A percentile compares a stretch with the other conserved stretches of the same genome.
phyloP scores from a whole-genome alignment of 2,113 vertebrate species.

The Myrmophylax atrothorax region DNA sequence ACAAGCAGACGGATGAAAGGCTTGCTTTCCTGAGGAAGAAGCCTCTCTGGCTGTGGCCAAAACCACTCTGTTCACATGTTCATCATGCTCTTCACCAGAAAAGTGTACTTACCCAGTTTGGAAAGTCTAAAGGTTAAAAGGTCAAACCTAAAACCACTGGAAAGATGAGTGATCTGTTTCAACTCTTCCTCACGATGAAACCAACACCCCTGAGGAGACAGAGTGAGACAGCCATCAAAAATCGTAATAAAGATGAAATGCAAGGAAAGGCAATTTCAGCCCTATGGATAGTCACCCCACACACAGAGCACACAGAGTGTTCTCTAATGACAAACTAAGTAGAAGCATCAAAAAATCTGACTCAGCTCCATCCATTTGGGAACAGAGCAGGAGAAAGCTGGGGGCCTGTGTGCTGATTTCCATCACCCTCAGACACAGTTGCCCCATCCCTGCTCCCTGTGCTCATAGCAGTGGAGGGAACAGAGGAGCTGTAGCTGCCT shows the following conservation, averaged over 20 bases:
- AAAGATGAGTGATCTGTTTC: neutral
- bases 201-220: neutral
- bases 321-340: neutral
- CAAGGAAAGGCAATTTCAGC: neutral
- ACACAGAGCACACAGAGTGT: neutral
- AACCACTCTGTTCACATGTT: conserved; percentile 20
- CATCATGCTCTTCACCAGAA: neutral
- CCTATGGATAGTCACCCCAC: neutral
- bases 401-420: neutral
- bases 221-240: neutral
- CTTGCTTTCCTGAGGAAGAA: conserved; percentile 24
- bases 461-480: neutral
- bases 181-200: neutral
- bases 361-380: neutral
- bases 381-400: neutral
- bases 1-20: neutral
- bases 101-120: neutral
- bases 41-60: neutral
- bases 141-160: neutral
- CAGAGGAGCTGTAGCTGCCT: neutral
- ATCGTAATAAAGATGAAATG: neutral
- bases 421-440: neutral
- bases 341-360: neutral
- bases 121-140: conserved; percentile 16
- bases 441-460: neutral